Percentiles rank a stretch among this genome's conserved stretches.
Conservation (phyloP, 2,888 invertebrate genomes). For the Mythimna lalbum region DNA sequence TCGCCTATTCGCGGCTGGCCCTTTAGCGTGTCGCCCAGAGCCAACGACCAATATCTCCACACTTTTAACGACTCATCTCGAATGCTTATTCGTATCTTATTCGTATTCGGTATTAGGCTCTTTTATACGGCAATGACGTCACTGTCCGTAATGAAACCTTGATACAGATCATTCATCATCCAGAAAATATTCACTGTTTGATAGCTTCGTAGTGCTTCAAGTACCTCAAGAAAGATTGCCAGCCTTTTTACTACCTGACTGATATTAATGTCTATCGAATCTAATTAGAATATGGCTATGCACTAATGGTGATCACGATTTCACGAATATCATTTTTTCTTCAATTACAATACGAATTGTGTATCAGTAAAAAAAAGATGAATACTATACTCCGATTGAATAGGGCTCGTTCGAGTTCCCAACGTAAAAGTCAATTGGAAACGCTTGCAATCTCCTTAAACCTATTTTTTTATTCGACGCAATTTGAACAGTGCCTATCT, state of each 20-base stretch:
- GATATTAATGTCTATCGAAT: conserved; percentile 56
- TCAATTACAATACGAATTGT: conserved; percentile 64
- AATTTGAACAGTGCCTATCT: conserved; percentile 82
- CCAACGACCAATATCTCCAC: conserved; percentile 59
- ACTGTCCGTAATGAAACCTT: conserved; percentile 53
- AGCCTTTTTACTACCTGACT: conserved; percentile 46
- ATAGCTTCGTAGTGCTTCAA: not conserved
- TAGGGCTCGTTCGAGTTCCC: conserved; percentile 53
- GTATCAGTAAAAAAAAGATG: conserved; percentile 51
- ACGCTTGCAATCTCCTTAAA: conserved; percentile 78
- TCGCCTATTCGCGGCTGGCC: conserved; percentile 66
- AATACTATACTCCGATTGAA: conserved; percentile 51
- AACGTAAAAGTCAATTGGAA: conserved; percentile 75
- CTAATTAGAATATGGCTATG: conserved; percentile 57
- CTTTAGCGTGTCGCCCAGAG: conserved; percentile 65
- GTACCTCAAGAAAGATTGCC: conserved; percentile 23
- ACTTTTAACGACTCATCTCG: conserved; percentile 62
- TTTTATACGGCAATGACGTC: conserved; percentile 53
- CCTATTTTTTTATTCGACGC: conserved; percentile 80
- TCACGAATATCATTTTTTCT: conserved; percentile 57
- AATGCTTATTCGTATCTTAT: conserved; percentile 46
- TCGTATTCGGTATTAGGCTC: conserved; percentile 42
- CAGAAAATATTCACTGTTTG: conserved; percentile 19
- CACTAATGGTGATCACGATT: conserved; percentile 45
- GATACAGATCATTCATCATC: conserved; percentile 56